A percentile compares a stretch with the other conserved stretches of the same genome.
phyloP scores from a whole-genome alignment of 2,888 invertebrate genomes.

The Actias luna region DNA sequence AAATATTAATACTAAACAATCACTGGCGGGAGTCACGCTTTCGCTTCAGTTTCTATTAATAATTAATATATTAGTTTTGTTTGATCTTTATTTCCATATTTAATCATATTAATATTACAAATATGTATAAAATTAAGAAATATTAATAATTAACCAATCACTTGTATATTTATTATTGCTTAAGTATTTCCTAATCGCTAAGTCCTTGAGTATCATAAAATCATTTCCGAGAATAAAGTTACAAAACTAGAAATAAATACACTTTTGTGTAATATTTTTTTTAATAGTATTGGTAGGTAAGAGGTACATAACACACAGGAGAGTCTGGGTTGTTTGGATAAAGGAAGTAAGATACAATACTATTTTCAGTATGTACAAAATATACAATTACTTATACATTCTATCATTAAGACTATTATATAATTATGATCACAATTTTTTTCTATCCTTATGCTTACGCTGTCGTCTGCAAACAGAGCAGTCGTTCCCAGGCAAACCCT shows the following conservation, averaged over 20 bases:
- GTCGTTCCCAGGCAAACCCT: conserved; percentile 29
- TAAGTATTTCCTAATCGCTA: conserved; percentile 17
- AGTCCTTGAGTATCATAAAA: conserved; percentile 21
- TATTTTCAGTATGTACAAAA: conserved; percentile 83
- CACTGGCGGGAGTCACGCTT: conserved; percentile 2
- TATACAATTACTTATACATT: conserved; percentile 77
- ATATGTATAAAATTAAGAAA: conserved; percentile 13
- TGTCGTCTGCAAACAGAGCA: conserved; percentile 49
- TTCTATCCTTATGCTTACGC: conserved; percentile 67
- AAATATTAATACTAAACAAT: not conserved
- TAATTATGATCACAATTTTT: conserved; percentile 82
- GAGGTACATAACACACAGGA: conserved; percentile 83
- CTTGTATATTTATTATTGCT: conserved; percentile 18
- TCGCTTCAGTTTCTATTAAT: conserved; percentile 10
- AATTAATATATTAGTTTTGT: not conserved
- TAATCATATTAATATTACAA: conserved; percentile 6
- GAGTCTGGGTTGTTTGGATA: conserved; percentile 80
- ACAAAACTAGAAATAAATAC: conserved; percentile 43
- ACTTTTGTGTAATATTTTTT: conserved; percentile 77
- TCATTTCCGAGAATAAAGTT: conserved; percentile 20
- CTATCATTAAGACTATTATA: conserved; percentile 76
- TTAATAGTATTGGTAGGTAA: conserved; percentile 83
- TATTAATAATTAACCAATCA: conserved; percentile 19
- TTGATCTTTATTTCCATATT: conserved; percentile 9
- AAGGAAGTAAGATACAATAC: conserved; percentile 82